Evolutionary conservation across 1,140 invertebrate species (phyloP), one percentile per base, ranked within the genome.

Genomic region (Musca vetustissima): DNA sequence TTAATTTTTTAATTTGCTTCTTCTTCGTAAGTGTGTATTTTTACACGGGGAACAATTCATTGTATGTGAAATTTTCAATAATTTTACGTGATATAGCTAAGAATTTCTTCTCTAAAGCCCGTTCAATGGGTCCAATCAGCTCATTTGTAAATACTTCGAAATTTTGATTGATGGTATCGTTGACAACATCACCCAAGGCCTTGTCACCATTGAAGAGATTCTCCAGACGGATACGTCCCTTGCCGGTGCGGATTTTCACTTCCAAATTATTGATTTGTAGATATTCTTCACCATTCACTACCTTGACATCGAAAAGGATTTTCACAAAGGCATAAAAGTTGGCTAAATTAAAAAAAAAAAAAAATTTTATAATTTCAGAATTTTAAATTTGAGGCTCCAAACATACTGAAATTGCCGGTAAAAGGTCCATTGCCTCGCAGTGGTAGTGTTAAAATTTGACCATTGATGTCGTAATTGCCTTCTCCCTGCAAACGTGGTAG

Each of bases 151-250:
- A 88, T 0, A 84, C 70, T 57, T 88, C 83, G 68, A 89, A 88
- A 72, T 90, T 90, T 48, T 84, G 85, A 74, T 90, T 90, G 47
- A 89, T 87, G 0, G 87, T 86, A 9, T 80, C 82, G 73, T 89
- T 89, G 4, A 90, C 82, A 3, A 88, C 83, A 22, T 87, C 86
- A 3, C 87, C 84, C 57, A 88, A 72, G 7, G 83, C 74, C 72
- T 85, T 85, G 66, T 90, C 88, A 13, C 88, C 88, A 19, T 85
- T 85, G 57, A 90, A 90, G 1, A 90, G 79, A 78, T 91, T 90
- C 1, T 87, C 84, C 21, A 91, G 74, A 17, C 83, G 77, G 1
- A 90, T 71, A 4, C 73, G 77, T 7, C 88, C 89, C 43, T 84
- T 84, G 14, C 85, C 86, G 4, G 90, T 84, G 19, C 83, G 79